phyloP scores from a whole-genome alignment of 2,797 vertebrate genomes.

The Pelochelys cantorii region DNA sequence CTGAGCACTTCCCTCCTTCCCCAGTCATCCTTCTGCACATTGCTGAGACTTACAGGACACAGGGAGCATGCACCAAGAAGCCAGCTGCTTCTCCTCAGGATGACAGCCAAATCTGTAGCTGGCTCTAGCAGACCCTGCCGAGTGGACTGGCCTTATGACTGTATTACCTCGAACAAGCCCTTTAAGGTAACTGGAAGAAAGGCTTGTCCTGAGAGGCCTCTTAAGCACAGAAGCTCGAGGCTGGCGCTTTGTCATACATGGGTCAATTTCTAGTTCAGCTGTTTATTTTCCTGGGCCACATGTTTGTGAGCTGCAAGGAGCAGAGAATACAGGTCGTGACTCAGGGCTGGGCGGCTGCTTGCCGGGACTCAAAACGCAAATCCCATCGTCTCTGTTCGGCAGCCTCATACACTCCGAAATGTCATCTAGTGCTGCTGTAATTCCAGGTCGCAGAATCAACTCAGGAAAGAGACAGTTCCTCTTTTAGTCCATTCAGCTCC shows the following conservation, averaged over 20 bases:
- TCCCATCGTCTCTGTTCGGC: not conserved
- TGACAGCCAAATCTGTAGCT: no score
- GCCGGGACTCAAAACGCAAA: not conserved
- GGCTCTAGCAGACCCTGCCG: not conserved
- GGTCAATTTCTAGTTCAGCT: fast-evolving
- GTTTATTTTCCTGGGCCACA: fast-evolving
- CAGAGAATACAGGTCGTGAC: not conserved
- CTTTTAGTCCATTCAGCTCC: constrained; percentile 5
- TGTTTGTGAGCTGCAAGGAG: not conserved
- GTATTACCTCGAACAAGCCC: not conserved
- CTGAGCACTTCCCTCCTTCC: not conserved
- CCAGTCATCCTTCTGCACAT: fast-evolving
- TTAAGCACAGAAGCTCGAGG: not conserved
- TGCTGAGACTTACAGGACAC: not conserved
- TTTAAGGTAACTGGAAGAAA: not conserved
- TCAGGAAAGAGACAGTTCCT: constrained; percentile 2
- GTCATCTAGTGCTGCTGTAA: not conserved
- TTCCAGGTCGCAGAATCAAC: not conserved
- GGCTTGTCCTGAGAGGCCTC: not conserved
- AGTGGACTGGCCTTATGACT: not conserved
- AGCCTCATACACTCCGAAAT: not conserved
- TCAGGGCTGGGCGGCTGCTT: no score
- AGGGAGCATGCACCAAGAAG: not conserved
- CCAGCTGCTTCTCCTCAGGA: not conserved
- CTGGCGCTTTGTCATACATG: not conserved